Percentiles rank a stretch among this genome's conserved stretches.
These are phyloP conservation scores for Candidula unifasciata DNA, from an alignment of 2,888 invertebrate genomes.

Conservation along the genomic window DNA sequence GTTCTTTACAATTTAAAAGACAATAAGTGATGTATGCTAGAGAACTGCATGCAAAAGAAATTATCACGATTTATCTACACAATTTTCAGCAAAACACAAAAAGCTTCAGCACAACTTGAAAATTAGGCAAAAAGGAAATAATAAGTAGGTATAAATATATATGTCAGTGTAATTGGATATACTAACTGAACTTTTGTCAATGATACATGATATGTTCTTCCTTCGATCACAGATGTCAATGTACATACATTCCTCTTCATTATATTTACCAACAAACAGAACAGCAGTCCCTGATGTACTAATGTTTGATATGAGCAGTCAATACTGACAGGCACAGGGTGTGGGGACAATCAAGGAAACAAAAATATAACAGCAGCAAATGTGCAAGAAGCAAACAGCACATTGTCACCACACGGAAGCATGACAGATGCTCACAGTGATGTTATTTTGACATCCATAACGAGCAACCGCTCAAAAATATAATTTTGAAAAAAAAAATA, in stretches of 20 bases:
- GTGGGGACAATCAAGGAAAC: background rate
- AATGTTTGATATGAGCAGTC: background rate
- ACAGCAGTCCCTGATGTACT: no score
- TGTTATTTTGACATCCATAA: background rate
- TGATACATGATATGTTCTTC: slow-evolving; percentile 13
- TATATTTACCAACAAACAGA: background rate
- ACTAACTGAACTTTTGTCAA: background rate
- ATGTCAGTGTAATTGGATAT: background rate
- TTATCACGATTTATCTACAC: background rate
- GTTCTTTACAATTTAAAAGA: no score
- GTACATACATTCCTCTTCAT: background rate
- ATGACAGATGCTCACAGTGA: background rate
- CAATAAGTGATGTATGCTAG: background rate
- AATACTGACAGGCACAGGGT: background rate
- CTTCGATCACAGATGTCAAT: background rate
- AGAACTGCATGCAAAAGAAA: background rate
- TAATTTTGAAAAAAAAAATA: background rate
- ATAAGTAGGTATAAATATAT: no score
- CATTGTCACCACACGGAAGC: slow-evolving; percentile 2
- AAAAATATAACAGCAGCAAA: background rate
- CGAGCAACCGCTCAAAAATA: background rate
- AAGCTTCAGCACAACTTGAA: background rate
- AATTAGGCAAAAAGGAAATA: no score
- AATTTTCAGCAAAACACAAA: background rate
- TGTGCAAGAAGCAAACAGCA: background rate